Base-by-base conservation (phyloP, 2,113 vertebrate genomes). In the Microtus montanus region DNA sequence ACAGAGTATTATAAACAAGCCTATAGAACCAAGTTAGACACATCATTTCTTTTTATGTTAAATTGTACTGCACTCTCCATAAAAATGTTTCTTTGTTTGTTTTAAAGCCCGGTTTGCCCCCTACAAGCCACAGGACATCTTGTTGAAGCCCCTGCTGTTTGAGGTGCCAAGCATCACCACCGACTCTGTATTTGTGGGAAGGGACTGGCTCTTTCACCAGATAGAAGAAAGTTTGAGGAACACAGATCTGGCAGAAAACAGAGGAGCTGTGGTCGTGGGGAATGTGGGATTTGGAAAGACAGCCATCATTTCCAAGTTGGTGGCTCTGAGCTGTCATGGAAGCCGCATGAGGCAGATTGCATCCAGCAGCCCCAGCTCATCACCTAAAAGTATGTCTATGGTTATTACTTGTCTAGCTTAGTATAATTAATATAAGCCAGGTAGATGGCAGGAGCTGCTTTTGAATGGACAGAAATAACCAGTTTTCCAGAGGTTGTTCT, bases 111-210 rank as follows among this genome's bases (percentile, higher is more conserved):
- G 99, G 88, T 99, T 99, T 94, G 97, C 99, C 95, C 99, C 99
- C 28, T 99, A 99, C 97, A 99, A 99, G 98, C 99, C 99, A 35
- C 99, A 99, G 97, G 99, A 99, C 98, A 99, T 99, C 98, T 98
- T 99, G 98, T 98, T 99, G 97, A 99, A 99, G 98, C 99, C 99
- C 0, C 97, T 99, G 71, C 96, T 99, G 96, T 99, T 99, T 52
- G 99, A 99, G 98, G 99, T 99, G 88, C 99, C 99, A 64, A 99
- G 99, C 98, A 99, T 99, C 98, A 99, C 99, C 70, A 99, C 99
- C 20, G 99, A 99, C 97, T 99, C 99, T 0, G 99, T 99, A 98
- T 99, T 99, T 80, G 98, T 99, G 97, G 99, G 99, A 93, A 99
- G 99, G 66, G 99, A 99, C 80, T 99, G 99, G 99, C 98, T 99